Conservation (phyloP, 2,113 vertebrate genomes). For the Synodontis membranacea region DNA sequence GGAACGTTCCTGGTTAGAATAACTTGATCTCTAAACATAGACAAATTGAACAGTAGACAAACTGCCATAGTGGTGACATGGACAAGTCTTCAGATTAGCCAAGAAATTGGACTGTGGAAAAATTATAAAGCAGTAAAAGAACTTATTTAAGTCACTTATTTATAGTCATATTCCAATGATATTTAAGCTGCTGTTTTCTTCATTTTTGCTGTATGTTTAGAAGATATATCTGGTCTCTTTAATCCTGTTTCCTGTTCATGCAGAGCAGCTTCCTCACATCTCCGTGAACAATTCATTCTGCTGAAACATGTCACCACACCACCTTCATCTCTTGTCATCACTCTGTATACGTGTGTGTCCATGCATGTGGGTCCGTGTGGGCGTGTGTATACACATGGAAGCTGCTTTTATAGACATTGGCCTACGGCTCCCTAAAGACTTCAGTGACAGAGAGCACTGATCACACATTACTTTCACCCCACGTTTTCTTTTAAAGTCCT, state of each 20-base stretch:
- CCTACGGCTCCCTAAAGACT: constrained; percentile 65
- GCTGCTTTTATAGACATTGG: constrained; percentile 54
- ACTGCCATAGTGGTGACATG: background rate
- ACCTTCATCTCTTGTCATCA: constrained; percentile 16
- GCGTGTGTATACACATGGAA: constrained; percentile 43
- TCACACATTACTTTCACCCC: constrained; percentile 56
- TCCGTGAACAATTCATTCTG: constrained; percentile 21
- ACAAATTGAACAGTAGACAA: background rate
- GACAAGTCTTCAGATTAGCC: background rate
- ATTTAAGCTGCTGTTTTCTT: background rate
- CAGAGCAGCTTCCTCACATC: constrained; percentile 17
- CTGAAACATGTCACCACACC: background rate
- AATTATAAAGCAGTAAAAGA: background rate
- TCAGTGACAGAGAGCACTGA: constrained; percentile 64
- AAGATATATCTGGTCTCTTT: background rate
- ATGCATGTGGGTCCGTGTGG: constrained; percentile 22
- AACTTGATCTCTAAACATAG: background rate
- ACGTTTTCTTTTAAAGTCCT: constrained; percentile 47
- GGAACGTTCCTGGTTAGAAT: background rate
- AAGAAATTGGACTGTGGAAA: background rate
- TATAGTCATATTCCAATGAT: background rate
- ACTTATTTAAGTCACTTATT: no score
- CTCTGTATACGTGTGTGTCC: constrained; percentile 36
- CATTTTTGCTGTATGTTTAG: background rate
- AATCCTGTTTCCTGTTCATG: constrained; percentile 28